Conservation (phyloP, 2,113 vertebrate species). For the Monarcha castaneiventris region DNA sequence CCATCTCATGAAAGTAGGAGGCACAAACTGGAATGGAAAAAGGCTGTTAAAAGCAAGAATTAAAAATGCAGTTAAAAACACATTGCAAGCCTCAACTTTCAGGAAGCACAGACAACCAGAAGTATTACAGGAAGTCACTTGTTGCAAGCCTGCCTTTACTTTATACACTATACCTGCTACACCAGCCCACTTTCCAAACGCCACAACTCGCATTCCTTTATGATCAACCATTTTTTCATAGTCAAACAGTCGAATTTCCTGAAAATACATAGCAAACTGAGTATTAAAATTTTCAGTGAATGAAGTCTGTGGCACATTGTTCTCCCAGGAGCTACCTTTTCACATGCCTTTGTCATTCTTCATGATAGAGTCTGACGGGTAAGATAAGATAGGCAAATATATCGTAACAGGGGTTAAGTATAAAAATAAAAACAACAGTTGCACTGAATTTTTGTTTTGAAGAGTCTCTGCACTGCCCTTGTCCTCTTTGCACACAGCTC, state of each 20-base stretch:
- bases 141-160: slow-evolving; percentile 44
- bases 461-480: neutral
- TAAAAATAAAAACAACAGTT: neutral
- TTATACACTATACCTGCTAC: slow-evolving; percentile 85
- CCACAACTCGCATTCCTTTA: slow-evolving; percentile 90
- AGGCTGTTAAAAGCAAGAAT: slow-evolving; percentile 30
- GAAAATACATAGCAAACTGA: slow-evolving; percentile 53
- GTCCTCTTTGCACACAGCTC: neutral
- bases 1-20: neutral
- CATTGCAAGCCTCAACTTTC: neutral
- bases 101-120: neutral
- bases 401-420: neutral
- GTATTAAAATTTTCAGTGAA: slow-evolving; percentile 17
- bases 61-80: slow-evolving; percentile 7
- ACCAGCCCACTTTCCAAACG: slow-evolving; percentile 97
- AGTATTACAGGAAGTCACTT: neutral
- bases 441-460: neutral
- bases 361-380: neutral
- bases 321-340: neutral
- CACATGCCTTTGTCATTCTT: neutral
- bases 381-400: neutral
- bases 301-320: neutral
- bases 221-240: slow-evolving; percentile 99
- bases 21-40: neutral
- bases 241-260: slow-evolving; percentile 97